Base-by-base conservation (phyloP, 2,888 invertebrate species). In the Dascillus cervinus region DNA sequence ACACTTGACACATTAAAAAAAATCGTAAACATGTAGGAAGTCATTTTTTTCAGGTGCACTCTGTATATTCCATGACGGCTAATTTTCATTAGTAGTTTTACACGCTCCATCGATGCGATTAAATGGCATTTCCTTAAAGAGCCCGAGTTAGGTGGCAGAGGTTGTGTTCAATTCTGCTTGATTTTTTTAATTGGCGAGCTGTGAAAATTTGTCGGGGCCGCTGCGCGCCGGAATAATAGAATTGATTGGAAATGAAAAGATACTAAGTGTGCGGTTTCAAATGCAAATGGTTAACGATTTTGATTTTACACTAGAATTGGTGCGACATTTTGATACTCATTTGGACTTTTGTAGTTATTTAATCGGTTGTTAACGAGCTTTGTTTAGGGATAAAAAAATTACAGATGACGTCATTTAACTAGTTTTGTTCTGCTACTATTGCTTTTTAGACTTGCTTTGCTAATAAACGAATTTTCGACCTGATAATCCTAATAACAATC, bases 81-180 rank as follows among this genome's bases (percentile, higher is more conserved):
- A 49, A 49, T 49, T 47, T 44, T 47, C 47, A 47, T 49, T 49
- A 49, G 47, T 39, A 27, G 34, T 26, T 41, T 49, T 49, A 43
- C 47, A 40, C n/a, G n/a, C 33, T 25, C 41, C 43, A 49, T 49
- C 41, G 41, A 43, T 32, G 37, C 39, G 26, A 39, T 42, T 46
- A 49, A 49, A 49, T 47, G 41, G n/a, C 41, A 39, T 35, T 43
- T 43, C 41, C 40, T 41, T 39, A 41, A 37, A 32, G 38, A 38
- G 32, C 30, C 40, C 38, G n/a, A n/a, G n/a, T n/a, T n/a, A n/a
- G n/a, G n/a, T n/a, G n/a, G n/a, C n/a, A n/a, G n/a, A n/a, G n/a
- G n/a, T n/a, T n/a, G n/a, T n/a, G n/a, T n/a, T n/a, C n/a, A n/a
- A n/a, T n/a, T n/a, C n/a, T n/a, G n/a, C n/a, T n/a, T n/a, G n/a